A percentile compares a stretch with the other conserved stretches of the same genome.
phyloP scores from a whole-genome alignment of 2,888 invertebrate genomes.

The Cerceris ruficornis region DNA sequence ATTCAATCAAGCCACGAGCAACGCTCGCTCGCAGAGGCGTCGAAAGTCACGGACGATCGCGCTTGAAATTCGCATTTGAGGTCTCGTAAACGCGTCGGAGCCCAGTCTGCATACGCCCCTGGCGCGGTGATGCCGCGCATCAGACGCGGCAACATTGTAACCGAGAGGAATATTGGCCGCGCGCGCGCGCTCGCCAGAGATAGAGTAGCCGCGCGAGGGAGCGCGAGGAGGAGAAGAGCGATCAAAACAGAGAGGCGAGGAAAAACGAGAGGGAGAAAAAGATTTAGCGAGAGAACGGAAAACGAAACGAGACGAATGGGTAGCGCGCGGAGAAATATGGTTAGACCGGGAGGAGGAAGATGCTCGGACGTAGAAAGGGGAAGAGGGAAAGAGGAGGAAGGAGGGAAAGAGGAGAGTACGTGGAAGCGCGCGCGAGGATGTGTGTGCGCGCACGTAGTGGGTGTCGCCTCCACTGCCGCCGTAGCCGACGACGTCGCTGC shows the following conservation, averaged over 20 bases:
- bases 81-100: conserved; percentile 57
- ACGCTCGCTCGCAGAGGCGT: conserved; percentile 52
- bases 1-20: conserved; percentile 54
- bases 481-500: conserved; percentile 63
- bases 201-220: conserved; percentile 29
- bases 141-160: conserved; percentile 74
- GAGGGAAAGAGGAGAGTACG: conserved; percentile 23
- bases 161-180: conserved; percentile 51
- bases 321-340: conserved; percentile 60
- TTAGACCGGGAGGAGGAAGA: conserved; percentile 49
- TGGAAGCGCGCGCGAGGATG: conserved; percentile 38
- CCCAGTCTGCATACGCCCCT: conserved; percentile 65
- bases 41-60: conserved; percentile 55
- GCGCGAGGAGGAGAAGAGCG: conserved; percentile 26
- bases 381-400: conserved; percentile 34
- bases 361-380: conserved; percentile 22
- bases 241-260: conserved; percentile 9
- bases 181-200: conserved; percentile 43
- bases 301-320: conserved; percentile 50
- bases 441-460: conserved; percentile 59
- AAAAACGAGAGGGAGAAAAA: conserved; percentile 29
- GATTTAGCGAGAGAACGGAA: conserved; percentile 34
- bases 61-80: conserved; percentile 30
- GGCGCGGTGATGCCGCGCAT: conserved; percentile 53
- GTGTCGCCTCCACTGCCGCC: conserved; percentile 70